Evolutionary conservation across 2,888 invertebrate genomes (phyloP).

Genomic region (Tricholauxania praeusta): DNA sequence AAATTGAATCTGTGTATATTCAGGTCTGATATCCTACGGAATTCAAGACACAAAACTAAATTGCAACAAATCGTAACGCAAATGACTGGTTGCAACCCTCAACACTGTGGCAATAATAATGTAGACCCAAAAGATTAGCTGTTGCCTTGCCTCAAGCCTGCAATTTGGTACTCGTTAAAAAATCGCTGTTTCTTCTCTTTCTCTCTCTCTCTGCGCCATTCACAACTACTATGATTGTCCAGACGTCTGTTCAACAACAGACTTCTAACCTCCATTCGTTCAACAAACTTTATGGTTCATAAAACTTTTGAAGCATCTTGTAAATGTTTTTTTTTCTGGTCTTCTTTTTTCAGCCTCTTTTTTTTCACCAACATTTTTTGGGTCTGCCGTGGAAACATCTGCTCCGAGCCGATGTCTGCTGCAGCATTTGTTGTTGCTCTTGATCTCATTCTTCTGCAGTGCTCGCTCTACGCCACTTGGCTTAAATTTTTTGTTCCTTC

Average conservation of each 20-base stretch:
- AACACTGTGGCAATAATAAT: no score
- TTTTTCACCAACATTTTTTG: neutral
- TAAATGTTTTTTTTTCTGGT: neutral
- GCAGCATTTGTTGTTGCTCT: slow-evolving; percentile 16
- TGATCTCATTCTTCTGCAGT: slow-evolving; percentile 24
- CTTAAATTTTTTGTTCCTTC: neutral
- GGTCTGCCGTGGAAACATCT: slow-evolving; percentile 32
- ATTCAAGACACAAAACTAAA: no score
- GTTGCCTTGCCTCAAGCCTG: slow-evolving; percentile 7
- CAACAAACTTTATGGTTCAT: slow-evolving; percentile 1
- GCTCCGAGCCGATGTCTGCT: slow-evolving; percentile 23
- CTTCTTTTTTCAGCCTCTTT: neutral
- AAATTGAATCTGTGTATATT: no score
- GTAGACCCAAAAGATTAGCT: no score
- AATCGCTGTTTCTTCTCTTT: neutral
- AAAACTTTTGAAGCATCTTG: slow-evolving; percentile 15
- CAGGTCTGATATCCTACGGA: no score
- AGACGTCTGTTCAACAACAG: no score
- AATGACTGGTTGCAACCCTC: no score
- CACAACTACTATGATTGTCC: no score
- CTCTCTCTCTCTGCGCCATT: neutral
- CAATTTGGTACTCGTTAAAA: slow-evolving; percentile 17
- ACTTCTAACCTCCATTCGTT: no score
- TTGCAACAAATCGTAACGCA: no score
- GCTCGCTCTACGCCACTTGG: slow-evolving; percentile 2